These are phyloP conservation scores for Poecile atricapillus DNA, from an alignment of 2,113 vertebrate species.

Conservation along the genomic window DNA sequence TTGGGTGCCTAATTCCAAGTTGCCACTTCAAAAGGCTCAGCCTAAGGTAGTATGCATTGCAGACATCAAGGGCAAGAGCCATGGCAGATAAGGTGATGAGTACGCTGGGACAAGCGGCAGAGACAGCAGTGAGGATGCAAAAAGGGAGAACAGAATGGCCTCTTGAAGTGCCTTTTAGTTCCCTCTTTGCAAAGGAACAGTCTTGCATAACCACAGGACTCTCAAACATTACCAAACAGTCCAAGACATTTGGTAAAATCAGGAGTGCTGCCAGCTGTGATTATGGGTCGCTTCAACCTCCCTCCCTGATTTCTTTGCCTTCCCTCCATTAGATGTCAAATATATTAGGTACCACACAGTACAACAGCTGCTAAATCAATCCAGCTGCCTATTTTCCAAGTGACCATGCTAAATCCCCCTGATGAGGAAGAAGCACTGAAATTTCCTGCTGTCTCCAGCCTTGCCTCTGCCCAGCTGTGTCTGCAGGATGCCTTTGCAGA, in stretches of 20 bases:
- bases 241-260: not conserved
- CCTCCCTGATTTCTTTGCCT: not conserved
- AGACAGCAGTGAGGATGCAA: not conserved
- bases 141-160: not conserved
- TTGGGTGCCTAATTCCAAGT: not conserved
- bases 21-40: not conserved
- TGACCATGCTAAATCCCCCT: not conserved
- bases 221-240: not conserved
- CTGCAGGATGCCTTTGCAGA: not conserved
- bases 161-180: not conserved
- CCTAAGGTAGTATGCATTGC: not conserved
- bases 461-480: not conserved
- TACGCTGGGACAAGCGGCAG: rapidly evolving
- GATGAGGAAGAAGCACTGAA: not conserved
- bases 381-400: not conserved
- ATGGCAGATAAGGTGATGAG: rapidly evolving
- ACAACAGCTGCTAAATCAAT: not conserved
- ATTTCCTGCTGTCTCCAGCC: not conserved
- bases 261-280: not conserved
- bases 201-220: not conserved
- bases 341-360: not conserved
- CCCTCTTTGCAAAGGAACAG: not conserved
- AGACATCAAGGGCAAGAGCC: not conserved
- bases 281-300: not conserved
- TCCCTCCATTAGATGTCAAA: not conserved